Conservation (phyloP, 2,888 invertebrate genomes). For the Scaptomyza parva region DNA sequence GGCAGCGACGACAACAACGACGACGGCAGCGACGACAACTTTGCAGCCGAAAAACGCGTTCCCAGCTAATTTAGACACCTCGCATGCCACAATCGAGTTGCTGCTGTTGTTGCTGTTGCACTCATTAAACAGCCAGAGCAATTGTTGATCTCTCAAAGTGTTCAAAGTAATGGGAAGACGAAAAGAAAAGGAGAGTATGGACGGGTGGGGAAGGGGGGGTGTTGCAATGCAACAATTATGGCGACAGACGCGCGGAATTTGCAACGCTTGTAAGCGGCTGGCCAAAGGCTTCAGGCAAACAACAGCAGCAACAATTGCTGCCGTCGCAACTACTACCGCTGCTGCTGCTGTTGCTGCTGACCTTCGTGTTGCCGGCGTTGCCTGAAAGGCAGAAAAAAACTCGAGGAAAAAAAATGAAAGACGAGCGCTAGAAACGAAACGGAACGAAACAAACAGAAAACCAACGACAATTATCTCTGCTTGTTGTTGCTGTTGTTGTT, state of each 20-base stretch:
- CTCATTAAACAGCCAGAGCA: slow-evolving; percentile 70
- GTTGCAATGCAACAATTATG: slow-evolving; percentile 69
- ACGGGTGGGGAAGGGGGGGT: slow-evolving; percentile 9
- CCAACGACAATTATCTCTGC: slow-evolving; percentile 66
- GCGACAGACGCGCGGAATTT: slow-evolving; percentile 76
- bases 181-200: neutral
- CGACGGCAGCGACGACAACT: slow-evolving; percentile 67
- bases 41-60: slow-evolving; percentile 74
- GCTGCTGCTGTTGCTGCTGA: slow-evolving; percentile 55
- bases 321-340: slow-evolving; percentile 47
- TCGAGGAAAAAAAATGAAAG: slow-evolving; percentile 59
- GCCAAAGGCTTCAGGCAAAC: slow-evolving; percentile 61
- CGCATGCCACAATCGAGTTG: slow-evolving; percentile 63
- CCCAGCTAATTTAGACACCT: slow-evolving; percentile 81
- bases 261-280: slow-evolving; percentile 78
- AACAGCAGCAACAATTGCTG: slow-evolving; percentile 45
- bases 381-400: slow-evolving; percentile 42
- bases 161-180: slow-evolving; percentile 36
- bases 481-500: slow-evolving; percentile 19
- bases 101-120: slow-evolving; percentile 31
- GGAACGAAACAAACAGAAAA: slow-evolving; percentile 49
- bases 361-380: slow-evolving; percentile 64
- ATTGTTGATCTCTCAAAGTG: slow-evolving; percentile 56
- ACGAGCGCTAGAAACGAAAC: slow-evolving; percentile 61
- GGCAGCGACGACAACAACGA: slow-evolving; percentile 58